These are phyloP conservation scores for Dermatophagoides farinae DNA, from an alignment of 1,140 invertebrate species.

Conservation along the genomic window DNA sequence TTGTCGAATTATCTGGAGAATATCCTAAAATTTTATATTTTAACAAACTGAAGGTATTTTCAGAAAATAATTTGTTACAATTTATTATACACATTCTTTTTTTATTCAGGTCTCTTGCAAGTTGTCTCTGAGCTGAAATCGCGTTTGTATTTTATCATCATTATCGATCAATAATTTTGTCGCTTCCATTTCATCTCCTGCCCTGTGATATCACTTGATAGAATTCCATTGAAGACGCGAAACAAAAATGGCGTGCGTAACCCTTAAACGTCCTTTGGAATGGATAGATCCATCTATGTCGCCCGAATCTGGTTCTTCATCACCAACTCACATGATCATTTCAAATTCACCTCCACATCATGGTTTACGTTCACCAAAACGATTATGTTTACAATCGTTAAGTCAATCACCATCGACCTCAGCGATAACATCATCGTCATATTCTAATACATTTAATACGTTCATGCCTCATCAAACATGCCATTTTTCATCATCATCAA, in stretches of 20 bases:
- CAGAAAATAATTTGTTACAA: too few species aligned
- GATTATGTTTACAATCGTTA: slow-evolving; percentile 20
- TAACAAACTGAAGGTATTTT: too few species aligned
- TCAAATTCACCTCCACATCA: slow-evolving; percentile 56
- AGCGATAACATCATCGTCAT: neutral
- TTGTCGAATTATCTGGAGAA: too few species aligned
- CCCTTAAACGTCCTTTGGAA: slow-evolving; percentile 72
- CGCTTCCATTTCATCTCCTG: too few species aligned
- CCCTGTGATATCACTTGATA: neutral
- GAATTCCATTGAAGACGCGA: neutral
- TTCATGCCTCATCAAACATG: neutral
- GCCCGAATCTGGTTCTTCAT: neutral
- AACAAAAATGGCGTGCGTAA: slow-evolving; percentile 68
- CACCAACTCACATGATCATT: slow-evolving; percentile 31
- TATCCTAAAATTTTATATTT: too few species aligned
- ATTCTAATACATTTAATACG: neutral
- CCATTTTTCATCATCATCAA: neutral
- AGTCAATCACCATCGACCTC: slow-evolving; percentile 41
- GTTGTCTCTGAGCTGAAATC: too few species aligned
- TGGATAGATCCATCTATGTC: slow-evolving; percentile 51
- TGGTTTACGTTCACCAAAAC: slow-evolving; percentile 47
- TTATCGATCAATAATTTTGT: too few species aligned
- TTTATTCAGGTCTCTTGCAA: too few species aligned
- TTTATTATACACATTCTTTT: too few species aligned
- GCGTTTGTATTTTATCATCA: too few species aligned